Conservation (phyloP, 2,797 vertebrate genomes). For the Balearica regulorum region DNA sequence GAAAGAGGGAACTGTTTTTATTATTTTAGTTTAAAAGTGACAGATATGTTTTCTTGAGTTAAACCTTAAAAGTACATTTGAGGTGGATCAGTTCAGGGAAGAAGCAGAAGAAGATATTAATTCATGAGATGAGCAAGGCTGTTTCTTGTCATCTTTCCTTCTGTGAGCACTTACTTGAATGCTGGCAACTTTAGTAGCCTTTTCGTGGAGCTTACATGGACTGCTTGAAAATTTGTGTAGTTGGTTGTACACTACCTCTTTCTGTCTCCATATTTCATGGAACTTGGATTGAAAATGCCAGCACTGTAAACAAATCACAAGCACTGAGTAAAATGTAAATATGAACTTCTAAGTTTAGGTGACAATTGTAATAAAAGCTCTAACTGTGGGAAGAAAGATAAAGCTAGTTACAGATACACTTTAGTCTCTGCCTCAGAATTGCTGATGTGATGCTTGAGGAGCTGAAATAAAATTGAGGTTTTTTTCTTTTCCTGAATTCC, state of each 20-base stretch:
- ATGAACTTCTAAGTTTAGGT: not conserved
- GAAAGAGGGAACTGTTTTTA: conserved; percentile 16
- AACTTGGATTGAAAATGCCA: not conserved
- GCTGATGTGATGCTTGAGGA: not conserved
- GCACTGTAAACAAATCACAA: not conserved
- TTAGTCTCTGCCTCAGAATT: not conserved
- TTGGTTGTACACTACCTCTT: not conserved
- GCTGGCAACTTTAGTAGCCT: not conserved
- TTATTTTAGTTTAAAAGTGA: conserved; percentile 33
- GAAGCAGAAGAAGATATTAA: not conserved
- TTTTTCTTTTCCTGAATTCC: not conserved
- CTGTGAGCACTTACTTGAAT: not conserved
- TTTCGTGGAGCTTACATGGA: not conserved
- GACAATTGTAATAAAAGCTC: not conserved
- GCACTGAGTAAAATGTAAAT: not conserved
- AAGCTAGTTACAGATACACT: not conserved
- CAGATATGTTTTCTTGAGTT: not conserved
- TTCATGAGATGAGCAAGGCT: not conserved
- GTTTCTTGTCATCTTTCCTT: not conserved
- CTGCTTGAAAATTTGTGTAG: not conserved
- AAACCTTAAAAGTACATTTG: not conserved
- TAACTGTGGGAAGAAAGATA: not conserved
- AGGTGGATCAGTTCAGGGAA: not conserved
- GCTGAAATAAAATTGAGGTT: not conserved
- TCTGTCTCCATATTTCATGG: not conserved